Base-by-base conservation (phyloP, 2,888 invertebrate genomes). In the Pseudoips prasinana region DNA sequence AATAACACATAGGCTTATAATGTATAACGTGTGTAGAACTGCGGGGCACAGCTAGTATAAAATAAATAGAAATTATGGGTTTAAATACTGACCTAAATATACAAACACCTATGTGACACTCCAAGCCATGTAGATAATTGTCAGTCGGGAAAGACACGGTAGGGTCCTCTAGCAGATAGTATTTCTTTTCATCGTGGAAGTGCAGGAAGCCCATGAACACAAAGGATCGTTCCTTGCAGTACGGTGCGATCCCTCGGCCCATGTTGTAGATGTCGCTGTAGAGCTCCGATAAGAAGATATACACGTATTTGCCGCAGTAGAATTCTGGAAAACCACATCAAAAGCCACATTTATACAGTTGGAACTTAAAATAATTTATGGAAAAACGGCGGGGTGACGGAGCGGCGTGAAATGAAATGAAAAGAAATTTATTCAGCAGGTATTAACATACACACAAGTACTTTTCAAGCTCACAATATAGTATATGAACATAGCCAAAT, bases 281-380 rank as follows among this genome's bases (percentile, higher is more conserved):
- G 0, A 81, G 39, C 47, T 87, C 85, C 0, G 87, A 87, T 1
- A 81, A 18, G 48, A 88, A 87, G 5, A 88, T 62, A 59, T 88
- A 88, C 0, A 86, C 82, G 55, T 88, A 87, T 43, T 77, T 85
- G 3, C 87, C 87, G 56, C 87, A 88, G 62, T 85, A 86, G 62
- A 58, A 88, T 35, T 87, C 87, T 88, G 67, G 1, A 18, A 18
- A 10, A 0, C 3, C 18, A 17, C n/a, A n/a, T n/a, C n/a, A n/a
- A 9, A 7, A 10, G 22, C 4, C 3, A 9, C 2, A 4, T 8
- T 9, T 20, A 10, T 1, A n/a, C 14, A 9, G 8, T 22, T 19
- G 11, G 7, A 1, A 8, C 19, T n/a, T n/a, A n/a, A n/a, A n/a
- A n/a, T n/a, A 25, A 8, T 1, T 9, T 11, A 10, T 18, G 20